Base-by-base conservation (phyloP, 2,888 invertebrate genomes). In the Sepiola atlantica region DNA sequence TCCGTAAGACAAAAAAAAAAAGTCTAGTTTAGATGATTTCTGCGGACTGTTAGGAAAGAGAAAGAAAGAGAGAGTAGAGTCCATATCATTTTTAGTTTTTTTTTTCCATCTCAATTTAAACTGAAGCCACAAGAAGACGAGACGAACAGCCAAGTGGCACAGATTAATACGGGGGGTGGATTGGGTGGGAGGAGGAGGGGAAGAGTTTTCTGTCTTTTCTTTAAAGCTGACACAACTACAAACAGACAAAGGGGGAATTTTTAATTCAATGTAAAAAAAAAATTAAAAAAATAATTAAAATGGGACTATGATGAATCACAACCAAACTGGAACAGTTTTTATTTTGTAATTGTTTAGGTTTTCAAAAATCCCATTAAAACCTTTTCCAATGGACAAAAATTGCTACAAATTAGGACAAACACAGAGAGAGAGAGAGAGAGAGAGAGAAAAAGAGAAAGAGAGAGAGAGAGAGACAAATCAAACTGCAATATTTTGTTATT, bases 221-320 rank as follows among this genome's bases (percentile, higher is more conserved):
- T 77, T 77, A 77, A 77, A 77, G 77, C 77, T 77, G 77, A 77
- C 77, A 77, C 77, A 77, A n/a, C 77, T 77, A 77, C 28, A n/a
- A n/a, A 77, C 16, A n/a, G n/a, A 77, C 77, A 77, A 77, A 16
- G 77, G 77, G n/a, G 77, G n/a, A n/a, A 77, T 16, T n/a, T 77
- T 77, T 18, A 77, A 77, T 18, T 77, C 77, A n/a, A 77, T n/a
- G n/a, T 16, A 77, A 18, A 77, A 77, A 45, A 45, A 45, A 45
- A 45, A 45, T 4, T 45, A 45, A 45, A 45, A 45, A 4, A 45
- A 45, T 4, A 45, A 45, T 45, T 45, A 4, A 45, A 77, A n/a
- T n/a, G n/a, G 14, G n/a, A 77, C 77, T 77, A 77, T 77, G 77
- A 77, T 77, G 77, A 77, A 32, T 77, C 77, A 77, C 77, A 77